Base-by-base conservation (phyloP, 2,888 invertebrate species). In the Neocrepidodera transversa region DNA sequence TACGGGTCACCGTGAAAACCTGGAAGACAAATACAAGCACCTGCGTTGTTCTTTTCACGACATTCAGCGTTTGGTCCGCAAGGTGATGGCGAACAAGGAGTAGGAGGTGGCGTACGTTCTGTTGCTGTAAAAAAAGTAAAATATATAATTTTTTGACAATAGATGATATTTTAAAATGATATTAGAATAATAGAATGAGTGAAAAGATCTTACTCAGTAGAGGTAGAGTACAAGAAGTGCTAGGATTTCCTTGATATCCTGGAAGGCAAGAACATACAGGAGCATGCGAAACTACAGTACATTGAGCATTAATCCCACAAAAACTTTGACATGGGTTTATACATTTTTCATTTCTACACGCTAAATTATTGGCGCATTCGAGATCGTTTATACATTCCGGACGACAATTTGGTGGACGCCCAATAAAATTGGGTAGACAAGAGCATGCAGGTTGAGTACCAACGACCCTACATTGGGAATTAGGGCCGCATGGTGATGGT, bases 11-110 rank as follows among this genome's bases (percentile, higher is more conserved):
- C 93, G 69, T 90, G 87, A 69, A 87, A 91, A 17, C 91, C 91
- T 53, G 86, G 84, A 4, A 87, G 87, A 73, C 93, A 94, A 20
- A 86, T 85, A 74, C 94, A 95, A 30, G 93, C 92, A n/a, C 91
- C 92, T 0, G 93, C 91, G 8, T 90, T 89, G 70, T 92, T 91
- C 64, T 86, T 84, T 78, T 92, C 92, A 5, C 91, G 85, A 70
- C 91, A 93, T 78, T 92, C 90, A 1, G 93, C 91, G 71, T 92
- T 91, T 3, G 89, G 89, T 32, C 94, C 94, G 74, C 94, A 94
- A 1, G 93, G 93, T 56, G 91, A 90, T 48, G 92, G 92, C 53
- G 84, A 83, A 72, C 93, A 93, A 3, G 93, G 92, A 66, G 91
- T 87, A n/a, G 86, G 76, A 38, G 84, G 84, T 42, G 87, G 86